Base-by-base conservation (phyloP, 2,888 invertebrate genomes). In the Sisyra terminalis region DNA sequence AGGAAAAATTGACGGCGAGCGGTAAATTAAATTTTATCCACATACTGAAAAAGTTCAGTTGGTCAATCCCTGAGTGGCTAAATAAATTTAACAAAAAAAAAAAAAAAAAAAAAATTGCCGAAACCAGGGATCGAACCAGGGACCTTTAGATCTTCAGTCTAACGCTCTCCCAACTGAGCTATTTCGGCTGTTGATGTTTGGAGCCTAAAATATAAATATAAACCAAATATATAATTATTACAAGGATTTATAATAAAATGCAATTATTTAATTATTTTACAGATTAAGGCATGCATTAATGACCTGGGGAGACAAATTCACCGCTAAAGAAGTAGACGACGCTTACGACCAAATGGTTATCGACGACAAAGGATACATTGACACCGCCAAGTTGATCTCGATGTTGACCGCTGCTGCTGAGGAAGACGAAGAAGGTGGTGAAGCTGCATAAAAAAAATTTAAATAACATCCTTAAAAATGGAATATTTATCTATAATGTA, bases 301-400 rank as follows among this genome's bases (percentile, higher is more conserved):
- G 79, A 86, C 83, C 68, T 92, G 82, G 77, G 90, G 92, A 53
- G 90, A 92, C 61, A 90, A 87, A 70, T 92, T 92, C 78, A 69
- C 76, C 63, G 70, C 75, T 56, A 79, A 84, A 61, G 89, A 90
- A 64, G 83, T 85, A 57, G 86, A 89, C 64, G 89, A 90, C 61
- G 89, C 89, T 49, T 89, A 79, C 69, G 89, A 89, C 67, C 84
- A 87, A 67, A 87, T 92, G 79, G 81, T 82, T 47, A 85, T 90
- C 61, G 90, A 90, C 66, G 85, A 85, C 64, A 80, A 84, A 59
- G 88, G 88, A 62, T 77, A 75, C 71, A 88, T 90, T 63, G 88
- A 90, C 70, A 87, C 88, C 64, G 69, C 66, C 55, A 83, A 82
- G 64, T 78, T 89, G 55, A 86, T 89, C 69, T 71, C 79, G 64